Percentiles rank a stretch among this genome's conserved stretches.
phyloP scores from a whole-genome alignment of 2,113 vertebrate genomes.

The Heterochromis multidens region DNA sequence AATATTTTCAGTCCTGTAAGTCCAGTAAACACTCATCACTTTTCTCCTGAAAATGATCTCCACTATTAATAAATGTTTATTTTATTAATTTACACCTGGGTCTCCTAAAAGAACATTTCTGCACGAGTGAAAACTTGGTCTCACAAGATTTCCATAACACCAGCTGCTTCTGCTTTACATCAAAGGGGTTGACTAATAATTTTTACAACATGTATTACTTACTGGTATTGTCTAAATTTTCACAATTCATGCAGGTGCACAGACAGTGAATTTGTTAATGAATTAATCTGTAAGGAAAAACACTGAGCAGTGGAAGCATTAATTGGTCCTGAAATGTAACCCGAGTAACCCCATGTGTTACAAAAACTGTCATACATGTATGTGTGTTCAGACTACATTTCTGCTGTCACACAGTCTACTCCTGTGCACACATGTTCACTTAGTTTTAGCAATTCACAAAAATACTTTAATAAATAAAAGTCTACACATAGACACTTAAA shows the following conservation, averaged over 20 bases:
- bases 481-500: not conserved
- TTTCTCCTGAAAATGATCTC: not conserved
- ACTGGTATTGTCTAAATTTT: not conserved
- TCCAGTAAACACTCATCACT: not conserved
- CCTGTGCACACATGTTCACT: rapidly evolving
- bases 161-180: not conserved
- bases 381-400: not conserved
- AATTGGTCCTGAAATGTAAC: conserved; percentile 9
- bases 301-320: not conserved
- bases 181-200: not conserved
- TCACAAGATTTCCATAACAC: rapidly evolving
- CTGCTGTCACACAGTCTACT: not conserved
- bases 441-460: not conserved
- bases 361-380: not conserved
- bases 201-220: not conserved
- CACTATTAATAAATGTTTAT: not conserved
- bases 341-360: not conserved
- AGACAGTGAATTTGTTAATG: not conserved
- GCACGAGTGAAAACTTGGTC: rapidly evolving
- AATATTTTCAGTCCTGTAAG: not conserved
- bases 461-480: not conserved
- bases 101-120: not conserved
- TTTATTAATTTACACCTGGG: not conserved
- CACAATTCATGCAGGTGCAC: not conserved
- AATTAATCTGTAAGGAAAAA: conserved; percentile 7